Percentiles rank a stretch among this genome's conserved stretches.
phyloP scores from a whole-genome alignment of 2,113 vertebrate genomes.

The Progne subis region DNA sequence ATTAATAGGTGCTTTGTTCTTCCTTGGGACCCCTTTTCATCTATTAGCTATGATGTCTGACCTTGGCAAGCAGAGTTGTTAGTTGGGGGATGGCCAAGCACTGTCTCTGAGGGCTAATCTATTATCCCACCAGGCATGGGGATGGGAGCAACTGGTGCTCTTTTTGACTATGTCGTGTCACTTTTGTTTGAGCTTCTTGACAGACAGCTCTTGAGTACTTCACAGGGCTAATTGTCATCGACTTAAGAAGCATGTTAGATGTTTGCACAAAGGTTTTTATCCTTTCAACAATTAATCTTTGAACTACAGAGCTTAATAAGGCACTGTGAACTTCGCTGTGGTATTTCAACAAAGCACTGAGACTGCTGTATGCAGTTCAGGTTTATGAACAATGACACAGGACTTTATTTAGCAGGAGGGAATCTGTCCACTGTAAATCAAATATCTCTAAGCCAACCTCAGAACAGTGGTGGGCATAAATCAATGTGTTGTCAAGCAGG shows the following conservation, averaged over 20 bases:
- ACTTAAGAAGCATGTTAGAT: slow-evolving; percentile 8
- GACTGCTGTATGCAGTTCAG: slow-evolving; percentile 13
- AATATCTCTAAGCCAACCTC: slow-evolving; percentile 27
- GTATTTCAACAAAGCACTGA: slow-evolving; percentile 9
- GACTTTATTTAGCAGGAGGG: slow-evolving; percentile 56
- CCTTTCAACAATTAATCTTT: slow-evolving; percentile 39
- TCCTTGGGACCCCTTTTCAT: not conserved
- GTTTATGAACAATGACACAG: slow-evolving; percentile 52
- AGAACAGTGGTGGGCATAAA: slow-evolving; percentile 31
- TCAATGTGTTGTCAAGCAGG: slow-evolving; percentile 25
- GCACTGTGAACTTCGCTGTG: not conserved
- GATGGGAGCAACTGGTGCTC: not conserved
- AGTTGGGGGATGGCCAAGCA: not conserved
- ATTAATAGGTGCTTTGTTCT: not conserved
- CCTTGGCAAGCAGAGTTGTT: not conserved
- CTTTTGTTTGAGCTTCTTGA: not conserved
- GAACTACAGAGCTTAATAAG: slow-evolving; percentile 31
- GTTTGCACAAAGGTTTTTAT: slow-evolving; percentile 29
- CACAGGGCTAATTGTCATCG: not conserved
- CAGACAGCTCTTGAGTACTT: not conserved
- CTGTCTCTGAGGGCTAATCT: not conserved
- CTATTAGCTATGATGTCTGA: not conserved
- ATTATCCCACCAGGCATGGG: not conserved
- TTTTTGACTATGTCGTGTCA: not conserved
- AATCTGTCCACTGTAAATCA: slow-evolving; percentile 51